phyloP scores from a whole-genome alignment of 1,140 invertebrate species.

The Zaprionus ghesquierei region DNA sequence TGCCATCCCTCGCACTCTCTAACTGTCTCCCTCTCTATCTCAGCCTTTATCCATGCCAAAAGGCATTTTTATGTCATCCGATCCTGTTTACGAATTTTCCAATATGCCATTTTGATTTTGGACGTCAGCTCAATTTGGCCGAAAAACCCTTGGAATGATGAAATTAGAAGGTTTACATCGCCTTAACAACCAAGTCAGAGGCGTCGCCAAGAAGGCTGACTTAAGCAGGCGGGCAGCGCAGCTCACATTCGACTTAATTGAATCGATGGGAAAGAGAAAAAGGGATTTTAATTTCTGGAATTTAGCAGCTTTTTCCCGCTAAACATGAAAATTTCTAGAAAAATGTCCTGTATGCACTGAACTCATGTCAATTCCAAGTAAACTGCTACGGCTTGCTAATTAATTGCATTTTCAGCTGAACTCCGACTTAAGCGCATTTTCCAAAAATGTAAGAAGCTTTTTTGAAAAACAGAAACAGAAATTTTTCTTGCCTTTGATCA shows the following conservation, averaged over 20 bases:
- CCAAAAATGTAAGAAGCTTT: not conserved
- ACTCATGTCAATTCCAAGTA: not conserved
- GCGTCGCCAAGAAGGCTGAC: not conserved
- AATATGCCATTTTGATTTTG: conserved; percentile 63
- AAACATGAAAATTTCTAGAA: not conserved
- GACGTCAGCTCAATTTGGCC: conserved; percentile 41
- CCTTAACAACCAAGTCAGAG: conserved; percentile 19
- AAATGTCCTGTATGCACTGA: not conserved
- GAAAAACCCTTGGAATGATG: conserved; percentile 36
- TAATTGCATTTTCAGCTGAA: too few relatives aligned
- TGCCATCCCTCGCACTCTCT: conserved; percentile 6
- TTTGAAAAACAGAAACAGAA: too few relatives aligned
- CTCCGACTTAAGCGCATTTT: not conserved
- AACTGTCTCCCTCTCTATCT: not conserved
- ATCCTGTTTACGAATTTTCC: conserved; percentile 72
- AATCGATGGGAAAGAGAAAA: not conserved
- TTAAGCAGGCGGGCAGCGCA: not conserved
- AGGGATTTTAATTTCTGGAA: too few relatives aligned
- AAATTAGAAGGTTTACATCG: conserved; percentile 54
- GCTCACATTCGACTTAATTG: not conserved
- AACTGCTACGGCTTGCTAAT: too few relatives aligned
- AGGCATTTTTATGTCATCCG: conserved; percentile 70
- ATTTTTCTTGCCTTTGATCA: not conserved
- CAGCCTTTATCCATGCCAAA: conserved; percentile 4
- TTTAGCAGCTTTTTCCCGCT: not conserved